Conservation (phyloP, 2,888 invertebrate species). For the Cecidostiba fungosa region DNA sequence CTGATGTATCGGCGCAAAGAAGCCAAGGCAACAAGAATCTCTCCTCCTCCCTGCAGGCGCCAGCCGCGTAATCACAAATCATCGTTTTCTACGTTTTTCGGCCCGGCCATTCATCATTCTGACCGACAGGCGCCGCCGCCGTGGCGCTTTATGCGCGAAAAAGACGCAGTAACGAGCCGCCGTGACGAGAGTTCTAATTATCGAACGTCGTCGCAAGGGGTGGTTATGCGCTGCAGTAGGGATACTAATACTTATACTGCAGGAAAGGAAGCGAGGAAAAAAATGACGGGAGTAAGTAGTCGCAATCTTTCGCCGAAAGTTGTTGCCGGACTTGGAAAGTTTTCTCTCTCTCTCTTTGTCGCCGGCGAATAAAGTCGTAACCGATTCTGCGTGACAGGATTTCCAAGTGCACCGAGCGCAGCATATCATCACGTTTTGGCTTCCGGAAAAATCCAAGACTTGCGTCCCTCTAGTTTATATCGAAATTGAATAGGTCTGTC, state of each 20-base stretch:
- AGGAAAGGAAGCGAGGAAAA: not conserved
- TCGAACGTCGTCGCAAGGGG: not conserved
- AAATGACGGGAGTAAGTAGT: slow-evolving; percentile 25
- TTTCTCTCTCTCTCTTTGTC: not conserved
- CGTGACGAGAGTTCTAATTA: slow-evolving; percentile 61
- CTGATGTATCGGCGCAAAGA: not conserved
- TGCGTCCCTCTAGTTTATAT: not conserved
- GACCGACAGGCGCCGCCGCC: slow-evolving; percentile 68
- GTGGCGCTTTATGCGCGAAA: slow-evolving; percentile 30
- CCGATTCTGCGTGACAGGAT: slow-evolving; percentile 62
- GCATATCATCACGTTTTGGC: slow-evolving; percentile 21
- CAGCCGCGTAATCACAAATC: slow-evolving; percentile 47
- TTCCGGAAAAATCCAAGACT: not conserved
- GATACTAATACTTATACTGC: slow-evolving; percentile 15
- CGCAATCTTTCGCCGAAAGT: slow-evolving; percentile 48
- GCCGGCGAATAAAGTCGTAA: slow-evolving; percentile 58
- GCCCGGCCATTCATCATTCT: slow-evolving; percentile 72
- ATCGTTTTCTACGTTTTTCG: slow-evolving; percentile 64
- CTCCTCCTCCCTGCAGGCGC: not conserved
- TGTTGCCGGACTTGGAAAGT: slow-evolving; percentile 33
- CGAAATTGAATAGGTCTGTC: not conserved
- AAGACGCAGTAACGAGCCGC: slow-evolving; percentile 39
- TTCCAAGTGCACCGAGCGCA: slow-evolving; percentile 17
- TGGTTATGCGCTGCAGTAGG: not conserved
- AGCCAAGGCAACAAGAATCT: slow-evolving; percentile 2